Percentiles rank a stretch among this genome's conserved stretches.
These are phyloP conservation scores for Folsomia manolachei DNA, from an alignment of 2,888 invertebrate species.

Conservation along the genomic window DNA sequence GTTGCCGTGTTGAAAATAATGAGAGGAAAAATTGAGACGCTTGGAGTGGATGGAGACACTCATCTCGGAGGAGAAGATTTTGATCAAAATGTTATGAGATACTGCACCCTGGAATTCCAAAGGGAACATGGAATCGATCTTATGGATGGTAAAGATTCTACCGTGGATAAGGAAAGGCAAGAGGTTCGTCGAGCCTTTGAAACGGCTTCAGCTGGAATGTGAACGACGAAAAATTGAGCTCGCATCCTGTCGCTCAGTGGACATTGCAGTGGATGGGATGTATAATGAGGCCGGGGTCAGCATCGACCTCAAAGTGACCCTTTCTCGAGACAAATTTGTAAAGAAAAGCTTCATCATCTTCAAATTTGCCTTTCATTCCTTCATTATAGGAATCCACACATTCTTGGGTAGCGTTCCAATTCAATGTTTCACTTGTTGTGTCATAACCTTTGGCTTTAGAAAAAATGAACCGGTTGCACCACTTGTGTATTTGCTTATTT, in stretches of 20 bases:
- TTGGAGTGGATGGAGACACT: slow-evolving; percentile 27
- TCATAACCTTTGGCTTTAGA: no score
- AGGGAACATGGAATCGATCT: slow-evolving; percentile 54
- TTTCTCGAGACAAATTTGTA: slow-evolving; percentile 25
- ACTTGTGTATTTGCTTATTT: no score
- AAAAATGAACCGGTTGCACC: no score
- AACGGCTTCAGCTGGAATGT: slow-evolving; percentile 25
- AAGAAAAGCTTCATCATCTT: no score
- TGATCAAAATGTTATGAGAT: slow-evolving; percentile 56
- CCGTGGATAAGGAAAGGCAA: not conserved
- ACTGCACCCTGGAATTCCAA: slow-evolving; percentile 59
- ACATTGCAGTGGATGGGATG: slow-evolving; percentile 3
- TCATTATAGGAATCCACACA: no score
- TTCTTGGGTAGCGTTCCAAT: no score
- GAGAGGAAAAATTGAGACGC: slow-evolving; percentile 21
- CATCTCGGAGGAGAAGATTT: slow-evolving; percentile 35
- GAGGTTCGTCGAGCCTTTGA: slow-evolving; percentile 13
- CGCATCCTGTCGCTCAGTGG: slow-evolving; percentile 1
- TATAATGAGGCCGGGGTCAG: not conserved
- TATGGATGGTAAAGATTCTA: slow-evolving; percentile 22
- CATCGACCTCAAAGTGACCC: slow-evolving; percentile 13
- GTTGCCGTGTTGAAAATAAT: slow-evolving; percentile 27
- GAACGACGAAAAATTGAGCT: slow-evolving; percentile 25
- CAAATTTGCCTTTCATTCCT: no score
- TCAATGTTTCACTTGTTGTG: no score